Evolutionary conservation across 1,140 invertebrate genomes (phyloP).

Genomic region (Aricia agestis): DNA sequence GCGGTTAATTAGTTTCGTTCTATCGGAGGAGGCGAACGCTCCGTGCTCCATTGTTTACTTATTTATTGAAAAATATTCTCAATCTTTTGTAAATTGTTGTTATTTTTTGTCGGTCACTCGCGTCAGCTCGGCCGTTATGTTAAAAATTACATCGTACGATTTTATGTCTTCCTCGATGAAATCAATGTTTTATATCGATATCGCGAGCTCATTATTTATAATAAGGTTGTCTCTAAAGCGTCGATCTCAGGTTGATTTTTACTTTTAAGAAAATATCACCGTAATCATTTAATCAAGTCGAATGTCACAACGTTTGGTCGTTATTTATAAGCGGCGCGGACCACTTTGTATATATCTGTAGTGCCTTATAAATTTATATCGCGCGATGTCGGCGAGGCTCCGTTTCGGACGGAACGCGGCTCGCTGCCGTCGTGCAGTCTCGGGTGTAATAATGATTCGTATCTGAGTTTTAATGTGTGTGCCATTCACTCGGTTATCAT

Average conservation of each 20-base stretch:
- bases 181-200: constrained; percentile 42
- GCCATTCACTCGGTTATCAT: constrained; percentile 72
- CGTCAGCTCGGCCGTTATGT: constrained; percentile 11
- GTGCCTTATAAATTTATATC: constrained; percentile 59
- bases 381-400: constrained; percentile 53
- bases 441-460: constrained; percentile 40
- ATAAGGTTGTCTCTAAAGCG: constrained; percentile 67
- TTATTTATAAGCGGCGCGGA: constrained; percentile 38
- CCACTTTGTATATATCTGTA: constrained; percentile 67
- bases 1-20: background rate
- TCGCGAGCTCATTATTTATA: constrained; percentile 56
- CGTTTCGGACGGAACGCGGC: constrained; percentile 27
- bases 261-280: constrained; percentile 67
- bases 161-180: constrained; percentile 27
- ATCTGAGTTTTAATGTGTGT: constrained; percentile 65
- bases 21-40: background rate
- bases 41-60: background rate
- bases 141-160: constrained; percentile 16
- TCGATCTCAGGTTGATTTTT: constrained; percentile 75
- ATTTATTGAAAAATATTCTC: constrained; percentile 15
- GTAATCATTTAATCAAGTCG: constrained; percentile 51
- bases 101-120: constrained; percentile 15
- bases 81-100: constrained; percentile 9
- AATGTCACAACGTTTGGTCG: constrained; percentile 59
- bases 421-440: constrained; percentile 30